Conservation (phyloP, 2,888 invertebrate species). For the Flexamia atlantica region DNA sequence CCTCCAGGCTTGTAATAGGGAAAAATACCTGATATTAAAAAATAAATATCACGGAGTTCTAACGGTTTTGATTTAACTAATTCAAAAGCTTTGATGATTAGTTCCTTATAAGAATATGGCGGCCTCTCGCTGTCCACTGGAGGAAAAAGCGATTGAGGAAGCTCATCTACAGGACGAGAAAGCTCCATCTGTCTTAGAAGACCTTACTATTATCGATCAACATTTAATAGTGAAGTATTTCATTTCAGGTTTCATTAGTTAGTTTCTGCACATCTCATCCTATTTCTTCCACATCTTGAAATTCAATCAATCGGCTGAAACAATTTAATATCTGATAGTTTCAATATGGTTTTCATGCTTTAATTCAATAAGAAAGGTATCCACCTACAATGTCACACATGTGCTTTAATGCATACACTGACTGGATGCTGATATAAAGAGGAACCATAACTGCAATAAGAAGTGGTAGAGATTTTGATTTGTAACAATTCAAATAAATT, state of each 20-base stretch:
- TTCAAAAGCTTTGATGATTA: constrained; percentile 30
- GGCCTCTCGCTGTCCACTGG: background rate
- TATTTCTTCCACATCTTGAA: constrained; percentile 4
- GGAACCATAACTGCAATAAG: too few relatives aligned
- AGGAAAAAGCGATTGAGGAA: background rate
- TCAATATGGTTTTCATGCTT: background rate
- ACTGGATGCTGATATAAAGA: too few relatives aligned
- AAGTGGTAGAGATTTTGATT: too few relatives aligned
- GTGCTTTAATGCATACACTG: too few relatives aligned
- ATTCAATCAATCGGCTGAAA: background rate
- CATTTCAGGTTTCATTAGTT: background rate
- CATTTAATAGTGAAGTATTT: background rate
- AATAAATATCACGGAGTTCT: constrained; percentile 34
- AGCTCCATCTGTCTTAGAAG: background rate
- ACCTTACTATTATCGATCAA: background rate
- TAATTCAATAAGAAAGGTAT: too few relatives aligned
- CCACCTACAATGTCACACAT: too few relatives aligned
- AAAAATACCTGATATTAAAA: constrained; percentile 24
- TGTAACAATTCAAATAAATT: too few relatives aligned
- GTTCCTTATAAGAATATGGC: constrained; percentile 33
- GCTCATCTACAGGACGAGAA: background rate
- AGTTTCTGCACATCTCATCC: background rate
- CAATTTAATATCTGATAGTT: constrained; percentile 33
- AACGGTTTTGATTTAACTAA: constrained; percentile 23
- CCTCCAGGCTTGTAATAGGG: constrained; percentile 39